Evolutionary conservation across 2,888 invertebrate genomes (phyloP), one percentile per base, ranked within the genome.

Genomic region (Polymixis lichenea): DNA sequence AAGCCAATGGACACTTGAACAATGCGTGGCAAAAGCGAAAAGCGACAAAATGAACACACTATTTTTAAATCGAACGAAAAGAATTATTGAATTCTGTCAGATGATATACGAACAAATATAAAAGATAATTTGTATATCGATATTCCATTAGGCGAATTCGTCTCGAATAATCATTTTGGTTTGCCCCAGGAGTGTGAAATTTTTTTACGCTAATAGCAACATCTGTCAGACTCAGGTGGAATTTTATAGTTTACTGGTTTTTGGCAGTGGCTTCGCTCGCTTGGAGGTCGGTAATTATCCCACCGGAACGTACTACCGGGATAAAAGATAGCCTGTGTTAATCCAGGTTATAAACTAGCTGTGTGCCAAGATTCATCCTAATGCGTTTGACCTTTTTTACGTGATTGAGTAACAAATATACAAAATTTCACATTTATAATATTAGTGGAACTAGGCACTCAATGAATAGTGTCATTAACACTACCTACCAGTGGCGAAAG

Each of bases 51-150:
- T 15, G 0, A 17, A 22, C 8, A 2, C n/a, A 46, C 43, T 22
- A 15, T 43, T 78, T 78, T 72, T 28, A 49, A 53, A 68, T 17
- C 9, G 38, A 64, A 49, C 6, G n/a, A 19, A 28, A 55, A n/a
- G 46, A 60, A 58, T n/a, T 4, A 60, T 65, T 55, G 68, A 55
- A 65, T 32, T 46, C n/a, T 22, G 55, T 60, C 46, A 64, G n/a
- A n/a, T 69, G 68, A 69, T 53, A 43, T 19, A 55, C 28, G 17
- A 58, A 60, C 68, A 80, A n/a, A 51, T 69, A 43, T 51, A 49
- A 65, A 25, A 60, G 38, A 61, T 80, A 79, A 74, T 80, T 74
- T 60, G 15, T 25, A 60, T 79, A 74, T 79, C 74, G 74, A 65
- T 69, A 75, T 74, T 65, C 49, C 32, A 80, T 79, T 64, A 53